Conservation (phyloP, 2,797 vertebrate genomes). For the Pyrocephalus nanus region DNA sequence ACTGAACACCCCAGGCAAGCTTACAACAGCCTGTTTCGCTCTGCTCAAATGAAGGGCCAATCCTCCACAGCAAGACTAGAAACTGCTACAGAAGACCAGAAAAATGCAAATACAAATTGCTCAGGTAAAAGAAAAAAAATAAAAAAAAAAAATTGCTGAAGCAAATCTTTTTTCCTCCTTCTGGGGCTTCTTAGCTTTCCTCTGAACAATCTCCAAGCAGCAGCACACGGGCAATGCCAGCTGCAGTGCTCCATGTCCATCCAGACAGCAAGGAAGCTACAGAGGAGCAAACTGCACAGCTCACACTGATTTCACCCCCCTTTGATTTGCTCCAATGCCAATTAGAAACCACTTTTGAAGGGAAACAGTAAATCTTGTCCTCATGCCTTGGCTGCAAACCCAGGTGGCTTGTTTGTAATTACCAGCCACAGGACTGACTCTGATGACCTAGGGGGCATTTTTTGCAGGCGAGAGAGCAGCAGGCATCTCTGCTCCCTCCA, state of each 20-base stretch:
- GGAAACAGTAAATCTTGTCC: background rate
- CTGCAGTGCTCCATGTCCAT: background rate
- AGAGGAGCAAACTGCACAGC: background rate
- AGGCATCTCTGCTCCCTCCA: background rate
- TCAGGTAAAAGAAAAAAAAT: background rate
- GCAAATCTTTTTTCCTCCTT: background rate
- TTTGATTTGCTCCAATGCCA: background rate
- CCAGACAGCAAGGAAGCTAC: background rate
- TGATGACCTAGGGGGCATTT: background rate
- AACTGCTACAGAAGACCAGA: background rate
- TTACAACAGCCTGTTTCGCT: background rate
- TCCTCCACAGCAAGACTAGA: background rate
- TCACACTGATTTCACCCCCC: background rate
- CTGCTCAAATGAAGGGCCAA: background rate
- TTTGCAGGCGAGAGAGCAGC: fast-evolving
- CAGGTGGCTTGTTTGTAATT: fast-evolving
- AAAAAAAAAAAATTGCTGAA: background rate
- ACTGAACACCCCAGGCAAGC: background rate
- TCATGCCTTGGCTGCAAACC: fast-evolving
- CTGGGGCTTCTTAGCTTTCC: background rate
- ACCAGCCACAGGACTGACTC: background rate
- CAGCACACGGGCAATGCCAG: background rate
- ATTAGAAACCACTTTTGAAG: background rate
- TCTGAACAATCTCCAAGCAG: background rate
- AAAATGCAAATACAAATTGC: background rate